phyloP scores from a whole-genome alignment of 1,140 invertebrate species.

The Harpegnathos saltator region DNA sequence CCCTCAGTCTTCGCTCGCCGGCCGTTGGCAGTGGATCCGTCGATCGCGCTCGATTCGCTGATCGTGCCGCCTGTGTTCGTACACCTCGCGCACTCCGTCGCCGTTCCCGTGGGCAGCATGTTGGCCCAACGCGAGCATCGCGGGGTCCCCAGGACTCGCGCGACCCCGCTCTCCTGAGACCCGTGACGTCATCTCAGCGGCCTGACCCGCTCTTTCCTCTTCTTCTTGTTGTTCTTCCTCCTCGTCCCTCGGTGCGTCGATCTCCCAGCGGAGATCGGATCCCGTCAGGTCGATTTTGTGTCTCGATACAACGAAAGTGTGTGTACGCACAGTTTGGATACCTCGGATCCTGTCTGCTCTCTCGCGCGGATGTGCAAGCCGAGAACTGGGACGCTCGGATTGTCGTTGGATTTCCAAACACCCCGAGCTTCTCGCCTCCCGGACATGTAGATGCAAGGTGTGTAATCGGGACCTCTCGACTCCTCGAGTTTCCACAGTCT shows the following conservation, averaged over 20 bases:
- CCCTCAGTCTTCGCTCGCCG: conserved; percentile 73
- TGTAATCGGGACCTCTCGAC: background rate
- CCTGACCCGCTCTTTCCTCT: background rate
- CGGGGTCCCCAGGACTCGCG: conserved; percentile 65
- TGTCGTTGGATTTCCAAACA: conserved; percentile 2
- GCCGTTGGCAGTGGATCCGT: conserved; percentile 70
- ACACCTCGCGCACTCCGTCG: conserved; percentile 20
- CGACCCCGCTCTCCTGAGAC: conserved; percentile 67
- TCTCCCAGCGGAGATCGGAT: background rate
- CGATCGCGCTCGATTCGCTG: conserved; percentile 66
- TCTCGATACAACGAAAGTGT: conserved; percentile 32
- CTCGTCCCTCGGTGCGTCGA: background rate
- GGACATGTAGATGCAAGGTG: conserved; percentile 59
- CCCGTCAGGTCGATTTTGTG: conserved; percentile 5
- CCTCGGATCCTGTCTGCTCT: background rate
- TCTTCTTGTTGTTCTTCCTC: no score
- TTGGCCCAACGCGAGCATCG: conserved; percentile 59
- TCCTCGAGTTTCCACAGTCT: background rate
- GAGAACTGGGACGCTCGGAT: conserved; percentile 1
- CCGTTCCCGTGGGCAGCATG: conserved; percentile 58
- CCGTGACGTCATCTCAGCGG: conserved; percentile 42
- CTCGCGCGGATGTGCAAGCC: background rate
- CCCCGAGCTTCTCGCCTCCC: background rate
- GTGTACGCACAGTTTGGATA: conserved; percentile 4
- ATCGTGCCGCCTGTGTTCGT: conserved; percentile 49